A percentile compares a stretch with the other conserved stretches of the same genome.
phyloP scores from a whole-genome alignment of 2,888 invertebrate genomes.

The Drosophila bunnanda region DNA sequence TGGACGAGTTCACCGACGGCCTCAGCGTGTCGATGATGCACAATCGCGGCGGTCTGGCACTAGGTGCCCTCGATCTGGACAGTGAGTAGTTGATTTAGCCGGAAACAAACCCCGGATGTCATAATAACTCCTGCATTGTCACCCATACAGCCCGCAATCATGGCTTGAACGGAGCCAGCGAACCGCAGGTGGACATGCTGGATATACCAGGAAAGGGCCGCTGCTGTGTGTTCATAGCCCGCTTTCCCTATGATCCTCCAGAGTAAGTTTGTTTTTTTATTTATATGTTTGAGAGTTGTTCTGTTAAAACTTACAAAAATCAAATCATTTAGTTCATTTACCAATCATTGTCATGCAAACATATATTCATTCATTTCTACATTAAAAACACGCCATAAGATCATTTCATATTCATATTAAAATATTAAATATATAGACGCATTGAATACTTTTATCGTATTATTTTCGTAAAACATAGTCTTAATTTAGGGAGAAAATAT shows the following conservation, averaged over 20 bases:
- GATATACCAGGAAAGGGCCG: constrained; percentile 97
- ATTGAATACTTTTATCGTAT: too few relatives aligned
- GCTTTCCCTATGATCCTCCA: constrained; percentile 90
- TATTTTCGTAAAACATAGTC: too few relatives aligned
- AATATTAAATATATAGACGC: too few relatives aligned
- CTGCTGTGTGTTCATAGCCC: constrained; percentile 96
- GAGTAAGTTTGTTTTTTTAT: constrained; percentile 86
- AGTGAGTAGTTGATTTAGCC: constrained; percentile 68
- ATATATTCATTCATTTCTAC: background rate
- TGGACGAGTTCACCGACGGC: constrained; percentile 88
- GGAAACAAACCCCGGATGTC: too few relatives aligned
- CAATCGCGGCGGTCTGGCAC: constrained; percentile 87
- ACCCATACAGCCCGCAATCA: constrained; percentile 81
- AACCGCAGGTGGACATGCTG: constrained; percentile 94
- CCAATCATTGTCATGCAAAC: background rate
- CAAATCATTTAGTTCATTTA: background rate
- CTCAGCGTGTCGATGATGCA: constrained; percentile 87
- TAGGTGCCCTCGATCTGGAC: constrained; percentile 85
- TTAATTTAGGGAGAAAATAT: too few relatives aligned
- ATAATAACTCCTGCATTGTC: background rate
- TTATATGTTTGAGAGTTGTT: background rate
- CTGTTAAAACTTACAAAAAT: too few relatives aligned
- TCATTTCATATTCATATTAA: background rate
- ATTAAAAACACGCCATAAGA: too few relatives aligned
- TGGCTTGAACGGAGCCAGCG: constrained; percentile 87